phyloP scores from a whole-genome alignment of 2,113 vertebrate species.

The Ctenomys sociabilis region DNA sequence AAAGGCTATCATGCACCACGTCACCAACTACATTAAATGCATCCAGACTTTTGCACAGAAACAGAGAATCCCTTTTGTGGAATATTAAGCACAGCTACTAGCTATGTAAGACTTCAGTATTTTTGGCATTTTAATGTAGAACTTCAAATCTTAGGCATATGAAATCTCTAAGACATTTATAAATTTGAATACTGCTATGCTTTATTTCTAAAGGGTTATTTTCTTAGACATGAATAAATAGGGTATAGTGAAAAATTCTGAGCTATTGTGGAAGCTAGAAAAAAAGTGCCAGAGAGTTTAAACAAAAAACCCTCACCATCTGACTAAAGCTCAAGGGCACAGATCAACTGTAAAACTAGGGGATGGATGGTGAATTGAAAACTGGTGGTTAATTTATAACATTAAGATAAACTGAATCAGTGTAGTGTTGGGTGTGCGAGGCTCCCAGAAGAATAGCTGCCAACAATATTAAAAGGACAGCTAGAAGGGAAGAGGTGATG shows the following conservation, averaged over 20 bases:
- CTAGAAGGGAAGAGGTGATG: too few relatives aligned
- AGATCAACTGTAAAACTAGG: not conserved
- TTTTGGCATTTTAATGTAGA: slow-evolving; percentile 27
- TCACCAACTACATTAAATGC: not conserved
- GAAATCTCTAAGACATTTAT: slow-evolving; percentile 31
- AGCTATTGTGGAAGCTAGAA: not conserved
- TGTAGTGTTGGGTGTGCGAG: too few relatives aligned
- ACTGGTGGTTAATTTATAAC: too few relatives aligned
- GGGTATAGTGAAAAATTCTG: not conserved
- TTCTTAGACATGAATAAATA: slow-evolving; percentile 1
- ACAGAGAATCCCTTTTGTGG: not conserved
- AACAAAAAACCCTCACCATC: not conserved
- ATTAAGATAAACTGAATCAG: too few relatives aligned
- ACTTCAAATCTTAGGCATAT: slow-evolving; percentile 26
- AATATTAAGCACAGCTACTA: not conserved
- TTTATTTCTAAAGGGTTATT: slow-evolving; percentile 1
- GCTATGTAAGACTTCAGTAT: not conserved
- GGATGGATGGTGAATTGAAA: too few relatives aligned
- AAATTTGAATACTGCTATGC: not conserved
- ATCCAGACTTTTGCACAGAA: not conserved
- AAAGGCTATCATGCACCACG: not conserved
- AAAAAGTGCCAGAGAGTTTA: not conserved
- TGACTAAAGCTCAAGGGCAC: not conserved
- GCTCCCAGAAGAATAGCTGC: too few relatives aligned
- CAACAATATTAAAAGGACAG: too few relatives aligned